phyloP scores from a whole-genome alignment of 2,888 invertebrate species.

The Agonopterix alstromeriana region DNA sequence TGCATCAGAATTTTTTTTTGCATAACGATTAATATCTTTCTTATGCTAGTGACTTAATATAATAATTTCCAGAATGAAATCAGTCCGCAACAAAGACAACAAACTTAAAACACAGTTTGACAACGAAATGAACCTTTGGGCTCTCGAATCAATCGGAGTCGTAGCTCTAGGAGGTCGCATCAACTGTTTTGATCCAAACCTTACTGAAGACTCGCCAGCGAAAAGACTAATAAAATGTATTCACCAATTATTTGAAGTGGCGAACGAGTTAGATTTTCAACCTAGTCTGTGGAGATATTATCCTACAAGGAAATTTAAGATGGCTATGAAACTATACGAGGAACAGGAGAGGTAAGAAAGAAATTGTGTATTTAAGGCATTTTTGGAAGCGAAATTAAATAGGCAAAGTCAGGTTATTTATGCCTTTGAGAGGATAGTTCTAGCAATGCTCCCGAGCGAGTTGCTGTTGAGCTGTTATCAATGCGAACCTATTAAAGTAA shows the following conservation, averaged over 20 bases:
- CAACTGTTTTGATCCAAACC: constrained; percentile 43
- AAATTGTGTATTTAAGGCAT: too few species aligned
- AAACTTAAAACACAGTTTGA: constrained; percentile 73
- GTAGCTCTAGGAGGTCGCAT: constrained; percentile 54
- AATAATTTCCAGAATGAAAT: constrained; percentile 63
- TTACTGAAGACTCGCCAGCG: constrained; percentile 46
- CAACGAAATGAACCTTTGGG: constrained; percentile 78
- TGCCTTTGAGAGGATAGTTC: too few species aligned
- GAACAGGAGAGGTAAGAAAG: constrained; percentile 40
- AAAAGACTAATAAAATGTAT: constrained; percentile 42
- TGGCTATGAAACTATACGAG: constrained; percentile 44
- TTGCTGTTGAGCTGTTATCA: too few species aligned
- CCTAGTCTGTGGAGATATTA: constrained; percentile 43
- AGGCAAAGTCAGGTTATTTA: too few species aligned
- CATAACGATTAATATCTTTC: too few species aligned
- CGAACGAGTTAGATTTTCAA: constrained; percentile 41
- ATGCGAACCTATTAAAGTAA: too few species aligned
- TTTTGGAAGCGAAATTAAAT: too few species aligned
- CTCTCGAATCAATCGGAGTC: constrained; percentile 73
- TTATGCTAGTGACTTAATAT: background rate
- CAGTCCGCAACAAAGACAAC: constrained; percentile 47
- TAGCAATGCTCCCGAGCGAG: too few species aligned
- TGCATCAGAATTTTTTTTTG: too few species aligned
- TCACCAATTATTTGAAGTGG: constrained; percentile 34
- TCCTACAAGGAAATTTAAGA: constrained; percentile 38